phyloP scores from a whole-genome alignment of 2,888 invertebrate genomes.

The Augochlorella aurata region DNA sequence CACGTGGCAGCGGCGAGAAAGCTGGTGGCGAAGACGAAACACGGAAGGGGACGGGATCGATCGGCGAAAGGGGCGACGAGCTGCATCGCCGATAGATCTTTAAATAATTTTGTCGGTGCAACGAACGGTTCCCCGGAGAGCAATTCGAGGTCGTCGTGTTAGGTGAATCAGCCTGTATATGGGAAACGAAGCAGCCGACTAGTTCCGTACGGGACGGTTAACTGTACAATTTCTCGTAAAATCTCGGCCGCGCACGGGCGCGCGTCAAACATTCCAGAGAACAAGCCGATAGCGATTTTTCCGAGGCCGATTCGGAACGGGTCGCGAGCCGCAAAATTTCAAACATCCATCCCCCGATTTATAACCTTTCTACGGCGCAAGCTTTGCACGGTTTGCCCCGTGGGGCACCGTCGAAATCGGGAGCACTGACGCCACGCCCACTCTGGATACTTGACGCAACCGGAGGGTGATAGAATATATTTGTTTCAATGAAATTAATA shows the following conservation, averaged over 20 bases:
- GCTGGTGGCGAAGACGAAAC: not conserved
- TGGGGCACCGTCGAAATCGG: not conserved
- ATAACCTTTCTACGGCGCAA: not conserved
- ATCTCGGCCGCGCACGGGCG: constrained; percentile 33
- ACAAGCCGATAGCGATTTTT: constrained; percentile 56
- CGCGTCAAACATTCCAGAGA: constrained; percentile 49
- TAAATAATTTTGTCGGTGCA: constrained; percentile 19
- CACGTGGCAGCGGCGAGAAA: constrained; percentile 4
- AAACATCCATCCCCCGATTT: not conserved
- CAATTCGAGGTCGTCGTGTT: constrained; percentile 33
- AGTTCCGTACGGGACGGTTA: constrained; percentile 57
- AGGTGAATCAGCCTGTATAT: constrained; percentile 22
- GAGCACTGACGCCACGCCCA: not conserved
- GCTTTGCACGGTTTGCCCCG: not conserved
- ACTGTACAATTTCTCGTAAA: constrained; percentile 71
- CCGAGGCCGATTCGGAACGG: constrained; percentile 42
- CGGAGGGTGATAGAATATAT: not conserved
- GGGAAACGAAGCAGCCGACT: constrained; percentile 35
- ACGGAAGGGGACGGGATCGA: constrained; percentile 1
- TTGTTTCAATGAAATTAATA: no score
- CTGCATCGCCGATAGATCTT: constrained; percentile 4
- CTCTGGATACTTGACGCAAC: not conserved
- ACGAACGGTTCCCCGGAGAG: constrained; percentile 22
- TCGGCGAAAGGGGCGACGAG: not conserved
- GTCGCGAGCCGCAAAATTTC: constrained; percentile 18